Evolutionary conservation across 1,140 invertebrate species (phyloP), one percentile per base, ranked within the genome.

Genomic region (Tenebrio molitor): DNA sequence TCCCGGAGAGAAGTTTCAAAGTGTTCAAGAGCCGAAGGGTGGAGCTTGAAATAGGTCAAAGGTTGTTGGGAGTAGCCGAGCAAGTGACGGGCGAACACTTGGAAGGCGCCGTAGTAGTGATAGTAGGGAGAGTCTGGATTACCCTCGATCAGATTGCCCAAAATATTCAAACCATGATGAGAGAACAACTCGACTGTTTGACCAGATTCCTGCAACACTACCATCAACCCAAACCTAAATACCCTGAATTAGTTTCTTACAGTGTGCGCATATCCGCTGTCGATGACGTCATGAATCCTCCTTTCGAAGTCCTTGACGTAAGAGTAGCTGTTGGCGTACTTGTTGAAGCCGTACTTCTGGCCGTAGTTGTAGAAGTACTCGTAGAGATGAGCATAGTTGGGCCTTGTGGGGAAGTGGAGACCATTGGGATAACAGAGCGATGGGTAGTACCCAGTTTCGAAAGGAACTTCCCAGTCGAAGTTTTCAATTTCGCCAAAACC

Each of bases 101-200:
- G 83, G 41, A 89, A 79, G 73, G 85, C 86, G 75, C 89, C 89
- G 77, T 92, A 92, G 78, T 86, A 92, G 36, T 84, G 81, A 3
- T 77, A 77, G 81, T 93, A 91, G 39, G 85, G 86, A n/a, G 88
- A 89, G 68, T 92, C 89, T 0, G 85, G 84, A 71, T 91, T 89
- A 15, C 87, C 85, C 84, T 93, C 87, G 50, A 93, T 87, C 1
- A 92, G 73, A 74, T 89, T 88, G 19, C 88, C 91, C 12, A 94
- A 83, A 46, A 87, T 83, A 72, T 90, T 86, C 70, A 91, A 81
- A 16, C 88, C 84, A 2, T 85, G 82, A 5, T 81, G 41, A 7
- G 71, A 83, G 74, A 84, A 83, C 6, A 91, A 78, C 53, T 85
- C 78, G 21, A 89, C 76, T 39, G 82, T 83, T 34, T 86, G 82